phyloP scores from a whole-genome alignment of 2,888 invertebrate genomes.

The Conus canariensis region DNA sequence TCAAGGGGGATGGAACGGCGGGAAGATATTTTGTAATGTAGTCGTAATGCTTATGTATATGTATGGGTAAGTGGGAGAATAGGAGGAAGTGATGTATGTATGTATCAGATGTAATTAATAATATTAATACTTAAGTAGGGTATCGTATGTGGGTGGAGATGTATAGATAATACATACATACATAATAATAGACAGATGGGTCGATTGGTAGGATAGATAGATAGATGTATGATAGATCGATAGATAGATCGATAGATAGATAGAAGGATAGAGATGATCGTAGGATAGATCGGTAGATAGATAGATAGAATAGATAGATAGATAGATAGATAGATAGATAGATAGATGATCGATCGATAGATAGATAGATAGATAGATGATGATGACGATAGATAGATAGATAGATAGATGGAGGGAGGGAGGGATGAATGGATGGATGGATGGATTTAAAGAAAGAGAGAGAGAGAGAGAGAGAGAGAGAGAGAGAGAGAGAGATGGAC shows the following conservation, averaged over 20 bases:
- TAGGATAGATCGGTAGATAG: not conserved
- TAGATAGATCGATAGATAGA: not conserved
- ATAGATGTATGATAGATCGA: not conserved
- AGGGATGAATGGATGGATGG: slow-evolving; percentile 23
- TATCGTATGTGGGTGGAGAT: no score
- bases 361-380: not conserved
- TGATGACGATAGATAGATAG: not conserved
- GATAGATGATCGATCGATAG: not conserved
- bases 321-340: not conserved
- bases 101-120: no score
- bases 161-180: no score
- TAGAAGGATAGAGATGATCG: not conserved
- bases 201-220: not conserved
- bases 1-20: no score
- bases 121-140: no score
- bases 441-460: slow-evolving; percentile 20
- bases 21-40: no score
- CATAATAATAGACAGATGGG: no score
- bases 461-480: slow-evolving; percentile 33
- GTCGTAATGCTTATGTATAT: no score
- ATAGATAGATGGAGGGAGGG: not conserved
- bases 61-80: no score
- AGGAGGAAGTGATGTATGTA: no score
- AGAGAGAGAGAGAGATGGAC: not conserved
- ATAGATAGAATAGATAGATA: not conserved